These are phyloP conservation scores for Sarcophaga carnaria DNA, from an alignment of 2,888 invertebrate species.

Conservation along the genomic window DNA sequence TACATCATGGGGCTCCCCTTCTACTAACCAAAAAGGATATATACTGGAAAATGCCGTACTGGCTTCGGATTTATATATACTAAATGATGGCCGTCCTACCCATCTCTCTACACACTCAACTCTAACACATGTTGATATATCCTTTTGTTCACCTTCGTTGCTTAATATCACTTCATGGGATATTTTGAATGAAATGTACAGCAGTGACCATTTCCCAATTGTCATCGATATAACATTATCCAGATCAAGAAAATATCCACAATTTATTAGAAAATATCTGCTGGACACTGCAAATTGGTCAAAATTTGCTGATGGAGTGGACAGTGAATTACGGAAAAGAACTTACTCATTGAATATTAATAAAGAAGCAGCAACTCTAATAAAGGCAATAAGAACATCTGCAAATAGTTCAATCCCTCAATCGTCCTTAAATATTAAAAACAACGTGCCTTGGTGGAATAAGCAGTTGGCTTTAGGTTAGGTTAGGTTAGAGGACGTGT, in stretches of 20 bases:
- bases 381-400: neutral
- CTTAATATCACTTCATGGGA: neutral
- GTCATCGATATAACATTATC: neutral
- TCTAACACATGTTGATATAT: neutral
- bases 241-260: neutral
- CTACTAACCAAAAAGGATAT: too few relatives aligned
- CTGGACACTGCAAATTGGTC: neutral
- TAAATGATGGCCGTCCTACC: too few relatives aligned
- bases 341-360: neutral
- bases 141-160: neutral
- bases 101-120: neutral
- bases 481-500: too few relatives aligned
- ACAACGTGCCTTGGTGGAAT: constrained; percentile 23
- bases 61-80: too few relatives aligned
- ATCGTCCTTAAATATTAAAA: neutral
- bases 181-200: neutral
- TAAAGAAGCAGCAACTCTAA: constrained; percentile 10
- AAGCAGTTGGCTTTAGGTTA: neutral
- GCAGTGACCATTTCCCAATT: neutral
- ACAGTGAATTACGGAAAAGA: neutral
- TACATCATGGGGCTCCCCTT: too few relatives aligned
- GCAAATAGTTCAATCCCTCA: constrained; percentile 10
- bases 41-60: too few relatives aligned
- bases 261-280: constrained; percentile 12
- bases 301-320: neutral